Conservation (phyloP, 2,888 invertebrate species). For the Andrena minutula region DNA sequence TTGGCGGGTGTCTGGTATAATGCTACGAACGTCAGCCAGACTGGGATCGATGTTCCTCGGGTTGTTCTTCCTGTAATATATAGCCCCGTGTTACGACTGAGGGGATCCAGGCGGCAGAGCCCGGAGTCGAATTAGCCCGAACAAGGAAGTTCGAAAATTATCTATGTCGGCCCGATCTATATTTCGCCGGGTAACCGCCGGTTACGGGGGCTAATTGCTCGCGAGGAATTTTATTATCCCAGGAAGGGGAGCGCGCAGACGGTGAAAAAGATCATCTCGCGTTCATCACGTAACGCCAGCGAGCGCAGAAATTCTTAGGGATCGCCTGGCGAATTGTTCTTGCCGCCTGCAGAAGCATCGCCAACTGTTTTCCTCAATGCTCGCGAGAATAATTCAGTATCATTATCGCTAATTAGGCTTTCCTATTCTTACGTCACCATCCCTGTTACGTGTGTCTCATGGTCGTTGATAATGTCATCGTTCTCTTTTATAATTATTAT, state of each 20-base stretch:
- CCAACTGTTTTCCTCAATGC: background rate
- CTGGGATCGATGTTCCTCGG: conserved; percentile 47
- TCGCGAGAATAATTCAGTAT: background rate
- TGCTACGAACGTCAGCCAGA: conserved; percentile 24
- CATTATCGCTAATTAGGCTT: background rate
- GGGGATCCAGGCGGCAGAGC: conserved; percentile 20
- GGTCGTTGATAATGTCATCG: background rate
- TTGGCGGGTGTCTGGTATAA: conserved; percentile 43
- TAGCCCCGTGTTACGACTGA: conserved; percentile 49
- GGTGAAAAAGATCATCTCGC: background rate
- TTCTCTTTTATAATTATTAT: background rate
- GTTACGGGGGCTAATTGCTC: conserved; percentile 46
- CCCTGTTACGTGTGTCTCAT: background rate
- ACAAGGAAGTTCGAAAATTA: conserved; percentile 64
- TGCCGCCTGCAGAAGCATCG: background rate
- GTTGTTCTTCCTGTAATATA: conserved; percentile 65
- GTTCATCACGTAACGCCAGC: conserved; percentile 20
- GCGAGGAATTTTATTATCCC: conserved; percentile 49
- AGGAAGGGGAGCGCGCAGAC: background rate
- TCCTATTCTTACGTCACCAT: background rate
- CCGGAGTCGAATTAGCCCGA: conserved; percentile 54
- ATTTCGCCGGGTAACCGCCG: conserved; percentile 43
- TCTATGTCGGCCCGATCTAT: conserved; percentile 48
- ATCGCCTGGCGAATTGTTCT: conserved; percentile 1
- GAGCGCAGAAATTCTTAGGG: conserved; percentile 1